Evolutionary conservation across 2,888 invertebrate species (phyloP), one percentile per base, ranked within the genome.

Genomic region (Miltochrista miniata): DNA sequence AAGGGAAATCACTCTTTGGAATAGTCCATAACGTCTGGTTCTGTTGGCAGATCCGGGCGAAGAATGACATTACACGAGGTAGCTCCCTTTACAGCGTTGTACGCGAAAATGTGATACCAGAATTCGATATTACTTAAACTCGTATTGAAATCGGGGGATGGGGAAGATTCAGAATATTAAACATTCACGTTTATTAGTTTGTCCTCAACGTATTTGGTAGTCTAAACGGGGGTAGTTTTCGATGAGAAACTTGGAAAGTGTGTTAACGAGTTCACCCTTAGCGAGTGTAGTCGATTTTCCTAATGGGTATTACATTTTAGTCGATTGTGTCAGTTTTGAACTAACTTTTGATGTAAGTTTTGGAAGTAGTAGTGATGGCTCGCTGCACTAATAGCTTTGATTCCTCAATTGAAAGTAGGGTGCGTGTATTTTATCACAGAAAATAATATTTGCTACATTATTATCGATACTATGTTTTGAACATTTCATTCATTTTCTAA

Each of bases 181-280:
- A 89, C 89, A 89, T 90, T 89, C 84, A 86, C 86, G 86, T 89
- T 90, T 91, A 91, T 90, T 90, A 91, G 90, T 90, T 90, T 85
- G 87, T 87, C 86, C 88, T 83, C 84, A 71, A 77, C 83, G 85
- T 86, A 87, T 88, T 87, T 87, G 85, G 83, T 79, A 85, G 85
- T 86, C 80, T 83, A 87, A 88, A 79, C 83, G 85, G 70, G 79
- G 84, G 87, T 87, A 87, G 87, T 87, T 86, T 80, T 81, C 81
- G 83, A 79, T 79, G 70, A 49, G 76, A 80, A 78, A 86, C 85
- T 84, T 87, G 76, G 85, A 85, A 90, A 89, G 86, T 88, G 90
- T 88, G 90, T 86, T 89, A 88, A 87, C 85, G 82, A 83, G 79
- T 80, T 79, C 76, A 70, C 80, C 79, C 82, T 70, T 55, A 62